A percentile compares a stretch with the other conserved stretches of the same genome.
Conservation (phyloP, 2,113 vertebrate genomes). For the Herpetotheres cachinnans region DNA sequence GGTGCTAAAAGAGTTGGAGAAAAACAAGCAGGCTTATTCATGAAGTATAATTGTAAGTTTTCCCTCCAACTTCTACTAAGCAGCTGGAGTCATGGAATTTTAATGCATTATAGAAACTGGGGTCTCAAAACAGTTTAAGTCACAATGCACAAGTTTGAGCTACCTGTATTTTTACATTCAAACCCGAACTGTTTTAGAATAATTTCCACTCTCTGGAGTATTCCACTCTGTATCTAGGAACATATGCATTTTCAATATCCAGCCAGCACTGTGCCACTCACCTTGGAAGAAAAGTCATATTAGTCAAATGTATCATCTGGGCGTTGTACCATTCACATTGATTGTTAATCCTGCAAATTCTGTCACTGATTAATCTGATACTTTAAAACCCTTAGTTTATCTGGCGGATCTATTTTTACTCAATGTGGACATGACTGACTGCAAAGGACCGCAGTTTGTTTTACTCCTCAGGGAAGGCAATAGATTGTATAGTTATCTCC, state of each 20-base stretch:
- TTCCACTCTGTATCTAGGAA: background rate
- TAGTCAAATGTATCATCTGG: background rate
- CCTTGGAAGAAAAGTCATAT: background rate
- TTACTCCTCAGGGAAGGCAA: constrained; percentile 85
- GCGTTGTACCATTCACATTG: background rate
- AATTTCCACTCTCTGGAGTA: background rate
- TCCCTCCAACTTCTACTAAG: background rate
- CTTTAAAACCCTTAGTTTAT: background rate
- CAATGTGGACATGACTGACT: background rate
- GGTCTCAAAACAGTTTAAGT: background rate
- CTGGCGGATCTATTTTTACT: background rate
- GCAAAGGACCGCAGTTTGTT: constrained; percentile 63
- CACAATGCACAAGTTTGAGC: background rate
- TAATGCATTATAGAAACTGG: background rate
- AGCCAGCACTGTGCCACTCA: background rate
- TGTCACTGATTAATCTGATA: background rate
- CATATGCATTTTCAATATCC: accelerated
- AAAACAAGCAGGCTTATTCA: background rate
- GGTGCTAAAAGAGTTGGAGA: background rate
- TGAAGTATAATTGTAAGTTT: background rate
- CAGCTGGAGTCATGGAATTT: background rate
- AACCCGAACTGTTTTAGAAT: background rate
- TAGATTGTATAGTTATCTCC: constrained; percentile 89
- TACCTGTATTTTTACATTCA: background rate
- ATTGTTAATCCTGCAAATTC: background rate